Evolutionary conservation across 2,113 vertebrate genomes (phyloP), one percentile per base, ranked within the genome.

Genomic region (Chlamydotis undulata): DNA sequence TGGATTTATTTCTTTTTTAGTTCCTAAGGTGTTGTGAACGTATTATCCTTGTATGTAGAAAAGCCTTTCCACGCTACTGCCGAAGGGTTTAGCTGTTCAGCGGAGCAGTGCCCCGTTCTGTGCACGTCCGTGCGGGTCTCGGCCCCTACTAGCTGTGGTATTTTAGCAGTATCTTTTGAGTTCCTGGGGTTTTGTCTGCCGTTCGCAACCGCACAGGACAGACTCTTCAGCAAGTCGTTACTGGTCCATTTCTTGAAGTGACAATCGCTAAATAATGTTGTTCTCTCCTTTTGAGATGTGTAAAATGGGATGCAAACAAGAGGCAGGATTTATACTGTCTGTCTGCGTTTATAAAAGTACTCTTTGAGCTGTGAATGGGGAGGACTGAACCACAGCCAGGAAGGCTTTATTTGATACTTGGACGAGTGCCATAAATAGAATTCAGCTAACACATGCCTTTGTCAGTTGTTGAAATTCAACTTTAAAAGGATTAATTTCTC

Each of bases 401-500:
- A 85, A 61, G 73, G 94, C 94, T 96, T 97, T 97, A 95, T 94
- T 93, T 94, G 97, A 94, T 95, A 82, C 69, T 93, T 97, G 96
- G 96, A 93, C 75, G 60, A 25, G 21, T 37, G 96, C 94, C 97
- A 95, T 63, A 85, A 91, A 94, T 92, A 93, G 93, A 95, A 74
- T 83, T 91, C 78, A 45, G 80, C 94, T 94, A 94, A 93, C 96
- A 96, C 93, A 95, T 96, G 95, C 93, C 76, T 95, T 95, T 97
- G 96, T 97, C 93, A 76, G 79, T 97, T 96, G 93, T 88, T 93
- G 91, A 97, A 96, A 95, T 96, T 95, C 91, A 94, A 94, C 93
- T 97, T 97, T 96, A 94, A 96, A 97, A 93, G 91, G 93, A 96
- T 97, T 96, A 97, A 97, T 96, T 95, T 96, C 90, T 95, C 81